Evolutionary conservation across 2,888 invertebrate species (phyloP).

Genomic region (Agrotis puta): DNA sequence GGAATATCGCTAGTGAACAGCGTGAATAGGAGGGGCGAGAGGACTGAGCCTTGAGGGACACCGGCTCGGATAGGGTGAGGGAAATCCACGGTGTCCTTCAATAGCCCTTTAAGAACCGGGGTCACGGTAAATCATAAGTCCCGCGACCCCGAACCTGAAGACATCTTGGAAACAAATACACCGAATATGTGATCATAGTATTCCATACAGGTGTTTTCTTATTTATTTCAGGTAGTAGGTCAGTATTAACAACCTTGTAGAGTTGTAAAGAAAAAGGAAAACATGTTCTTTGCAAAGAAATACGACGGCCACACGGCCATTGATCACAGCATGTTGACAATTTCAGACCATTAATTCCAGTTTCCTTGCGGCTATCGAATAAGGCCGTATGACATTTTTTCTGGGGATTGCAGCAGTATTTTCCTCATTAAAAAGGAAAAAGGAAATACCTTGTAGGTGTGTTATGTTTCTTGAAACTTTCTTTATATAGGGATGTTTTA

Average conservation of each 20-base stretch:
- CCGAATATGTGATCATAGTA: conserved; percentile 10
- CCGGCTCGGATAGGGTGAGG: no score
- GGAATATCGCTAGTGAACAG: no score
- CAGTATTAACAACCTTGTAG: no score
- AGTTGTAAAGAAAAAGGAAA: no score
- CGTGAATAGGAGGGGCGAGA: no score
- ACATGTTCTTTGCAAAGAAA: background rate
- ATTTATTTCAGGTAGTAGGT: background rate
- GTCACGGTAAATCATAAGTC: no score
- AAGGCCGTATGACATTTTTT: background rate
- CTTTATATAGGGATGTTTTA: no score
- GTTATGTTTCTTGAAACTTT: no score
- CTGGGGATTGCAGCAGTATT: background rate
- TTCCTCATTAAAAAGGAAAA: background rate
- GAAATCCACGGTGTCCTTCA: no score
- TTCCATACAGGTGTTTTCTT: background rate
- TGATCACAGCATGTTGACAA: conserved; percentile 17
- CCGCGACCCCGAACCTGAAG: no score
- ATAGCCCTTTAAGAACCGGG: no score
- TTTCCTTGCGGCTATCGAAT: background rate
- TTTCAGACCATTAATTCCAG: conserved; percentile 22
- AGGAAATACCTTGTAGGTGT: background rate
- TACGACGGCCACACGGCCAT: background rate
- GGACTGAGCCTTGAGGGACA: no score
- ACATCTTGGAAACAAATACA: conserved; percentile 25